phyloP scores from a whole-genome alignment of 2,113 vertebrate species.

The Hippocampus comes region DNA sequence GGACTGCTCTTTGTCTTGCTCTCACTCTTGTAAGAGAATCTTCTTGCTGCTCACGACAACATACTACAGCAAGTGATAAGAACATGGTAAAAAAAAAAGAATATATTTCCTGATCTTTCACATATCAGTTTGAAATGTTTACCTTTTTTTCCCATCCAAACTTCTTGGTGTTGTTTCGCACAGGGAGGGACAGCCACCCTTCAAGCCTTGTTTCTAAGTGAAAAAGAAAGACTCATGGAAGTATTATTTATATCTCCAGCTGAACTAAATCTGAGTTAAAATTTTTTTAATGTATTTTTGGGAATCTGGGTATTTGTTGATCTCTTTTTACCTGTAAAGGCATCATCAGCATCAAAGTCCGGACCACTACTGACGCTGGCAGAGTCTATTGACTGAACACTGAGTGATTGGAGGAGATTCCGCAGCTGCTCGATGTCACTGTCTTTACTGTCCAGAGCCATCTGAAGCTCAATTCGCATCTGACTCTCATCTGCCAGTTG shows the following conservation, averaged over 20 bases:
- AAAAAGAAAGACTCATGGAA: neutral
- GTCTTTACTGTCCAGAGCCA: constrained; percentile 98
- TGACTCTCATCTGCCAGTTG: constrained; percentile 95
- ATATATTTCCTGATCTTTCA: too few species aligned
- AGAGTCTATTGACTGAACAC: constrained; percentile 85
- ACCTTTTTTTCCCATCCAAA: constrained; percentile 98
- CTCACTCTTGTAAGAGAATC: constrained; percentile 98
- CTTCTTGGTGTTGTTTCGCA: constrained; percentile 97
- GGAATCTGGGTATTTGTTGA: neutral
- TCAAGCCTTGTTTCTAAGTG: constrained; percentile 85
- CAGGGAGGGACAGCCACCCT: constrained; percentile 95
- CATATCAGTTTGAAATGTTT: neutral
- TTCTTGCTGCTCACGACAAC: constrained; percentile 99
- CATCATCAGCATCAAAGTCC: constrained; percentile 87
- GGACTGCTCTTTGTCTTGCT: constrained; percentile 95
- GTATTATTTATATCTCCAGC: neutral
- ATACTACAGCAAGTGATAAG: constrained; percentile 72
- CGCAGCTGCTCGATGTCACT: constrained; percentile 98
- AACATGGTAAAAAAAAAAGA: neutral
- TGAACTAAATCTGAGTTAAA: neutral
- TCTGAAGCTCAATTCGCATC: constrained; percentile 93
- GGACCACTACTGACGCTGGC: constrained; percentile 90
- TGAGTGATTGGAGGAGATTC: constrained; percentile 84
- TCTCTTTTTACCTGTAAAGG: constrained; percentile 78
- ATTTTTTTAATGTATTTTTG: neutral